These are phyloP conservation scores for Scomber scombrus DNA, from an alignment of 2,113 vertebrate genomes.

Conservation along the genomic window DNA sequence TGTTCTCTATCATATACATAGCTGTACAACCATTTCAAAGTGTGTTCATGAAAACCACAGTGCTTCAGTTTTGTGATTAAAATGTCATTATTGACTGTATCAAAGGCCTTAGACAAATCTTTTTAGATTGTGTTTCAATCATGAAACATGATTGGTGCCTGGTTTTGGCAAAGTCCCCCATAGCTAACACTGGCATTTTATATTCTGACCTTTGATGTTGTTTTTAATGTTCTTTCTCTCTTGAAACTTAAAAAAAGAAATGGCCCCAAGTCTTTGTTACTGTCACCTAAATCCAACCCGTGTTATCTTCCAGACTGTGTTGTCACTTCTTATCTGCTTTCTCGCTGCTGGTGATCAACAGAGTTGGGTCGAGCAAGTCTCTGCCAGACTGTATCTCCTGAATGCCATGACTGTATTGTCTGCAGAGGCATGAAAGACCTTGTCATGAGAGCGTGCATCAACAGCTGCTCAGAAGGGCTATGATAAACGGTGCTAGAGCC, in stretches of 20 bases:
- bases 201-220: slow-evolving; percentile 59
- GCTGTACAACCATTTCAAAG: too few species aligned
- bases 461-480: slow-evolving; percentile 1
- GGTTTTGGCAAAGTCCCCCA: slow-evolving; percentile 27
- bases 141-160: slow-evolving; percentile 8
- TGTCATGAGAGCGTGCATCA: slow-evolving; percentile 21
- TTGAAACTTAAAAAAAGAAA: slow-evolving; percentile 52
- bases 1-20: too few species aligned
- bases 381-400: slow-evolving; percentile 41
- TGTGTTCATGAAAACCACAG: too few species aligned
- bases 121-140: too few species aligned
- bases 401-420: slow-evolving; percentile 14
- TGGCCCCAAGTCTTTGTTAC: slow-evolving; percentile 19
- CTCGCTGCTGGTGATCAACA: slow-evolving; percentile 49
- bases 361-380: slow-evolving; percentile 33
- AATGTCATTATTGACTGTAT: too few species aligned
- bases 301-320: slow-evolving; percentile 53
- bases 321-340: slow-evolving; percentile 62
- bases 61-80: too few species aligned
- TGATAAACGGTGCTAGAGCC: background rate
- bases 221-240: slow-evolving; percentile 39
- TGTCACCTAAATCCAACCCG: slow-evolving; percentile 59
- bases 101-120: too few species aligned
- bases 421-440: slow-evolving; percentile 39
- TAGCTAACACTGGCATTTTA: slow-evolving; percentile 55